Evolutionary conservation across 2,797 vertebrate species (phyloP).

Genomic region (Hydrophis major): DNA sequence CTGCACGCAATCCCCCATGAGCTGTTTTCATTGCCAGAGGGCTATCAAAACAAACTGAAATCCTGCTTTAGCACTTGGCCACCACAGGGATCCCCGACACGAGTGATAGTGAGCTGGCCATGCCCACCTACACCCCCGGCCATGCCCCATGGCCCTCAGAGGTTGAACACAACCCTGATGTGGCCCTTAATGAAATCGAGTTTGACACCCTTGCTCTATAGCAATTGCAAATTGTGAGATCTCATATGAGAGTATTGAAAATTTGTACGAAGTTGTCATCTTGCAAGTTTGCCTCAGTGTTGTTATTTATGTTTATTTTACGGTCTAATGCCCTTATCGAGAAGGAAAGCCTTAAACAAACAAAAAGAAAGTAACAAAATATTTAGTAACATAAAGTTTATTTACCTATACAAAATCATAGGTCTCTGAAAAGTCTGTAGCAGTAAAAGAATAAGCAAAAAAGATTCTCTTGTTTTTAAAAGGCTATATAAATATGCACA

Average conservation of each 20-base stretch:
- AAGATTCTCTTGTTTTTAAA: conserved; percentile 66
- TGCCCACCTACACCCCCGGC: too few relatives aligned
- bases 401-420: conserved; percentile 79
- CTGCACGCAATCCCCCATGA: too few relatives aligned
- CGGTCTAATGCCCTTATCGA: neutral
- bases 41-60: too few relatives aligned
- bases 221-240: neutral
- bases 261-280: neutral
- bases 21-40: too few relatives aligned
- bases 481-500: conserved; percentile 78
- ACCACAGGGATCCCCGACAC: too few relatives aligned
- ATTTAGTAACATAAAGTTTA: conserved; percentile 73
- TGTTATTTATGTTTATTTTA: neutral
- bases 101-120: too few relatives aligned
- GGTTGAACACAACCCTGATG: too few relatives aligned
- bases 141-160: too few relatives aligned
- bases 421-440: conserved; percentile 73
- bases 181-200: too few relatives aligned
- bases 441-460: conserved; percentile 78
- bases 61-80: too few relatives aligned
- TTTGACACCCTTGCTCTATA: neutral
- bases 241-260: neutral
- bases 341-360: neutral
- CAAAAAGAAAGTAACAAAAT: conserved; percentile 49
- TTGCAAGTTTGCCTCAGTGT: neutral